A percentile compares a stretch with the other conserved stretches of the same genome.
phyloP scores from a whole-genome alignment of 1,140 invertebrate genomes.

The Formica exsecta region DNA sequence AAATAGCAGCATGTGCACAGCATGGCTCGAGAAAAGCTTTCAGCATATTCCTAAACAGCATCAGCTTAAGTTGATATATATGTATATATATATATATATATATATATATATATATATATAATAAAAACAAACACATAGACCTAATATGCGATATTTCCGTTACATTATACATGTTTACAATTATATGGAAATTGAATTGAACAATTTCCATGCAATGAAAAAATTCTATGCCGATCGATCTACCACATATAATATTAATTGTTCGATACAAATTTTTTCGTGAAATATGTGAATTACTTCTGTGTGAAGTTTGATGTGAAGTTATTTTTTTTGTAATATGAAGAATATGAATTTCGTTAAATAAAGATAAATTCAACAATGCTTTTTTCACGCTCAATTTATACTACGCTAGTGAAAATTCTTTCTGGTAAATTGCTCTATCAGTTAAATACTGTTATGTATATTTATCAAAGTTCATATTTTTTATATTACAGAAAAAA shows the following conservation, averaged over 20 bases:
- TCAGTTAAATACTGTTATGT: background rate
- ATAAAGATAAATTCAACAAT: background rate
- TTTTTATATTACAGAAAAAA: background rate
- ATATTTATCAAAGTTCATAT: background rate
- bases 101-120: background rate
- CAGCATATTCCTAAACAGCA: conserved; percentile 67
- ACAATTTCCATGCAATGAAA: conserved; percentile 31
- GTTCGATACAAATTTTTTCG: background rate
- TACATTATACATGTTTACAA: background rate
- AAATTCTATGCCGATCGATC: conserved; percentile 33
- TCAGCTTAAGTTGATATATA: conserved; percentile 63
- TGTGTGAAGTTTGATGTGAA: no score
- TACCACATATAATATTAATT: background rate
- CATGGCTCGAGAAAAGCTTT: conserved; percentile 79
- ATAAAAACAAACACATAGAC: conserved; percentile 3
- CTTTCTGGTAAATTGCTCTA: background rate
- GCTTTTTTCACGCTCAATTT: no score
- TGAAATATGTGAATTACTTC: background rate
- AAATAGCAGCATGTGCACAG: conserved; percentile 82
- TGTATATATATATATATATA: conserved; percentile 25
- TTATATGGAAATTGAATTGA: conserved; percentile 1
- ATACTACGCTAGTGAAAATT: background rate
- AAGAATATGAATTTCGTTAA: background rate
- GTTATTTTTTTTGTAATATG: background rate
- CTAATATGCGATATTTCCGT: conserved; percentile 28